Evolutionary conservation across 2,797 vertebrate genomes (phyloP).

Genomic region (Crenuchus spilurus): DNA sequence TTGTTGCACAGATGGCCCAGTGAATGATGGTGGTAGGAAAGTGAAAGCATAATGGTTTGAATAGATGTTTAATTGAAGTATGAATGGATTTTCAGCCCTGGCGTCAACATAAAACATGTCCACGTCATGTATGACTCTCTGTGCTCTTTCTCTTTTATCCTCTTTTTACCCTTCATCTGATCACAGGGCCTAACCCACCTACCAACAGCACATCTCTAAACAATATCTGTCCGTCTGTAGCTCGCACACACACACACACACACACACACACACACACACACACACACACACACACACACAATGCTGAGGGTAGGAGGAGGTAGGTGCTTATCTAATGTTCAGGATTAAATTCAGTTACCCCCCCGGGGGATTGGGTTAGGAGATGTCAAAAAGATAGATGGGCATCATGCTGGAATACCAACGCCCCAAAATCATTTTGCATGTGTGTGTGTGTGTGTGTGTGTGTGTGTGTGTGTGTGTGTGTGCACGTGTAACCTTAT

Average conservation of each 20-base stretch:
- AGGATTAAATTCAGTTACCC: constrained; percentile 84
- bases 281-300: constrained; percentile 51
- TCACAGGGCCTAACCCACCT: constrained; percentile 19
- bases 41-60: no score
- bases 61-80: no score
- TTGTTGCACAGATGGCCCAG: no score
- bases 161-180: constrained; percentile 36
- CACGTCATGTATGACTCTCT: constrained; percentile 17
- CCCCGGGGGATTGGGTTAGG: constrained; percentile 81
- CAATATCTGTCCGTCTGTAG: constrained; percentile 48
- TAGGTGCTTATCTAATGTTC: constrained; percentile 83
- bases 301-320: constrained; percentile 57
- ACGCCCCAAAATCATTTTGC: constrained; percentile 74
- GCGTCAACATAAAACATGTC: not conserved
- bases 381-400: constrained; percentile 87
- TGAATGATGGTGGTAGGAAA: no score
- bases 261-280: constrained; percentile 44
- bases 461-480: constrained; percentile 60
- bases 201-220: constrained; percentile 55
- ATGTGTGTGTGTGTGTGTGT: constrained; percentile 65
- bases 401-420: constrained; percentile 74
- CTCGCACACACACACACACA: constrained; percentile 31
- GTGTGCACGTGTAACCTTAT: constrained; percentile 48
- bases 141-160: constrained; percentile 27
- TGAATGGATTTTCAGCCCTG: no score